Evolutionary conservation across 2,888 invertebrate species (phyloP), one percentile per base, ranked within the genome.

Genomic region (Euproctis similis): DNA sequence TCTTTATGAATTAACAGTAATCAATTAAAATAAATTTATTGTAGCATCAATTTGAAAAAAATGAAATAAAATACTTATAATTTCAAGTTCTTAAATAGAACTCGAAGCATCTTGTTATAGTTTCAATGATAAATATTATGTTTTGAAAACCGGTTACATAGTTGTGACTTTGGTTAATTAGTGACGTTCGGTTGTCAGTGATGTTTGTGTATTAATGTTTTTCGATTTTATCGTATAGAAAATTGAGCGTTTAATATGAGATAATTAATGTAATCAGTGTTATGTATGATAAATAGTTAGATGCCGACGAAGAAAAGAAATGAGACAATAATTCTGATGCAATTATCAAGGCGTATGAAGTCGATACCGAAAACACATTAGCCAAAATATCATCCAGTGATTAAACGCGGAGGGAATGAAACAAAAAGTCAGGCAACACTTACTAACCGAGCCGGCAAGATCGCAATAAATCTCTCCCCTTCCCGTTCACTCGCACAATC

Each of bases 401-500:
- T 81, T 80, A 81, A 80, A 70, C 68, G 64, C 59, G 53, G 53
- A 60, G 57, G 55, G 67, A 67, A 64, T 62, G 62, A 66, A 75
- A 76, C 72, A 81, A 81, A 80, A 80, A 77, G 68, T 65, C 59
- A 49, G 50, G 41, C 59, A 63, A 60, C 65, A 64, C 69, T 74
- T 66, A 75, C 74, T 68, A 68, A 74, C 68, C 67, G 69, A 72
- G 60, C 63, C 68, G 64, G 70, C 61, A 69, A 72, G 71, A 69
- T 72, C 59, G 73, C 70, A 64, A 81, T 81, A 82, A 81, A 82
- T 82, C 81, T 80, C 65, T 21, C 54, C 54, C 59, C 53, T 53
- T 54, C 58, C 53, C 52, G 54, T 62, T 57, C 64, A 70, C 53
- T 67, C 69, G 63, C 69, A 77, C 74, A 71, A 71, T 70, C 66